Evolutionary conservation across 2,113 vertebrate species (phyloP), one percentile per base, ranked within the genome.

Genomic region (Pitta sordida): DNA sequence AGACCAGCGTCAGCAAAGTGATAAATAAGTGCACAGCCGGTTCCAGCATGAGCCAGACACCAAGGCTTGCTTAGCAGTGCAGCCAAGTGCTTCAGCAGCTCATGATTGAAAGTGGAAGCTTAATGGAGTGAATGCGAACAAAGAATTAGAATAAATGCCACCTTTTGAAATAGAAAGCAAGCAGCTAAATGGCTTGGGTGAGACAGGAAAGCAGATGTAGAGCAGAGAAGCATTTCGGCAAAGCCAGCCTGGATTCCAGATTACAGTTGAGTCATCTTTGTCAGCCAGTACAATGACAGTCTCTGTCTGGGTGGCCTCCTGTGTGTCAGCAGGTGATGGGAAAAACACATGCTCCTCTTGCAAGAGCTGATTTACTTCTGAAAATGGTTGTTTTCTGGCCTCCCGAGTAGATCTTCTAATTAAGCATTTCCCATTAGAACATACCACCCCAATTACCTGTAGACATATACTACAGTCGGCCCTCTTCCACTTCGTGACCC

Each of bases 81-180:
- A 91, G 91, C 76, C 84, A 93, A 94, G 82, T 83, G 90, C 94
- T 96, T 93, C 95, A 68, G 83, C 12, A 2, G 71, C 93, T 91
- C 80, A 96, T 87, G 96, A 95, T n/a, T 91, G 90, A 91, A 96
- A 96, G 83, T 3, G 11, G 82, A 95, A 91, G 77, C 88, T 91
- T 96, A 96, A 97, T 85, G 91, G 94, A 73, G 77, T 90, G 94
- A 93, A 95, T 60, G 65, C 0, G 74, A 95, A 79, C 70, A 83
- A 96, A 95, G 93, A 95, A 95, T 94, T 92, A 96, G 93, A 97
- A 95, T 93, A 92, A 95, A 95, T 78, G 12, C 65, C 81, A 87
- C 81, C 78, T 81, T 96, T 80, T 88, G 90, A 93, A 94, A 90
- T 11, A 75, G 81, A 76, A 91, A 77, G 51, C 58, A 78, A 90